These are phyloP conservation scores for Rhopalosiphum nymphaeae DNA, from an alignment of 2,888 invertebrate genomes.

Conservation along the genomic window DNA sequence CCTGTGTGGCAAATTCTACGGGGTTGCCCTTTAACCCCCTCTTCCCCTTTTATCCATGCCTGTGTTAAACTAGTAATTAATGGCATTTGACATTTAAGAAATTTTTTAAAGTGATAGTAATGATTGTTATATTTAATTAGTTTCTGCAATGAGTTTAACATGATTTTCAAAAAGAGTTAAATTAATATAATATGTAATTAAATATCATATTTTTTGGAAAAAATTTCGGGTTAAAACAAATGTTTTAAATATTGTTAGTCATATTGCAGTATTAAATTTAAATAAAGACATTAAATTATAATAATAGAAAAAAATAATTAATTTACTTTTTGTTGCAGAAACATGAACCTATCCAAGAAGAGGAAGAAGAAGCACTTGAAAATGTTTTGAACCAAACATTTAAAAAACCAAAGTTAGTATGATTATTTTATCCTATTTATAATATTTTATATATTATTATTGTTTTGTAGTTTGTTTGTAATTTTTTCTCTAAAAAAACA, in stretches of 20 bases:
- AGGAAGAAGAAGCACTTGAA: conserved; percentile 1
- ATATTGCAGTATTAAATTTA: neutral
- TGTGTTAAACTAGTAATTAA: neutral
- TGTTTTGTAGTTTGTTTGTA: neutral
- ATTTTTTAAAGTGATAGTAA: neutral
- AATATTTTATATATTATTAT: neutral
- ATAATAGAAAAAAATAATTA: neutral
- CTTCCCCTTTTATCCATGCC: too few relatives aligned
- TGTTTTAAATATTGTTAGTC: neutral
- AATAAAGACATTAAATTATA: neutral
- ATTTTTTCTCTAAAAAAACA: neutral
- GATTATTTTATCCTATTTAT: neutral
- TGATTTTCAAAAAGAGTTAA: neutral
- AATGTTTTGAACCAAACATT: conserved; percentile 52
- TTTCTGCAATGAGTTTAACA: neutral
- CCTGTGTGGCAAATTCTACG: too few relatives aligned
- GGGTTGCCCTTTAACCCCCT: too few relatives aligned
- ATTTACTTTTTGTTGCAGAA: neutral
- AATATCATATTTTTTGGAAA: neutral
- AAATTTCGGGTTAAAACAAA: neutral
- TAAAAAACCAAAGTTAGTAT: conserved; percentile 59
- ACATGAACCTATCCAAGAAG: conserved; percentile 36
- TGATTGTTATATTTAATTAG: neutral
- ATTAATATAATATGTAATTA: neutral
- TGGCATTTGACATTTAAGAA: neutral